These are phyloP conservation scores for Cassiopea andromeda DNA, from an alignment of 30 jellyfish, hydroid and myxozoan genomes.

Conservation along the genomic window DNA sequence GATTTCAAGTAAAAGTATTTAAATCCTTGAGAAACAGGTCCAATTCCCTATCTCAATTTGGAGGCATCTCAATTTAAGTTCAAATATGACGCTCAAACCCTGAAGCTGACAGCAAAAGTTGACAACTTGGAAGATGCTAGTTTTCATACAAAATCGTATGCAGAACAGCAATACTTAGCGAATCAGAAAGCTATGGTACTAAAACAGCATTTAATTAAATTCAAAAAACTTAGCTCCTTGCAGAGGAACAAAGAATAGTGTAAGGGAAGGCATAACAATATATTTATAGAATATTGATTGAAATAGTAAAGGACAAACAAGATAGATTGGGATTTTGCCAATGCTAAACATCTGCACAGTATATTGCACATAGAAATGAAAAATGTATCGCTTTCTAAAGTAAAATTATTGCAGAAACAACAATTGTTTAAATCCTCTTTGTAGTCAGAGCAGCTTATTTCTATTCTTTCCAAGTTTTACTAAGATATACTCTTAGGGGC, in stretches of 20 bases:
- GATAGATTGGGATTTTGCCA: neutral
- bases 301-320: neutral
- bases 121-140: constrained; percentile 35
- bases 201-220: neutral
- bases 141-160: constrained; percentile 41
- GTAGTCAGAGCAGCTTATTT: no score
- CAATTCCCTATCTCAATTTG: constrained; percentile 19
- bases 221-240: neutral
- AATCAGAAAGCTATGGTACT: constrained; percentile 41
- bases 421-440: no score
- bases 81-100: no score
- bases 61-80: no score
- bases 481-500: no score
- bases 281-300: neutral
- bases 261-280: neutral
- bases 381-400: no score
- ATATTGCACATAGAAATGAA: neutral
- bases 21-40: constrained; percentile 18
- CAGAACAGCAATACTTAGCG: constrained; percentile 38
- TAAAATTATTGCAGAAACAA: no score
- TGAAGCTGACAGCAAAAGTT: constrained; percentile 33
- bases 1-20: neutral
- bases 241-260: neutral
- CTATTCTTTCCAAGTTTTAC: no score
- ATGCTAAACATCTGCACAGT: neutral